These are phyloP conservation scores for Sus cebifrons DNA, from an alignment of 2,797 vertebrate species.

Conservation along the genomic window DNA sequence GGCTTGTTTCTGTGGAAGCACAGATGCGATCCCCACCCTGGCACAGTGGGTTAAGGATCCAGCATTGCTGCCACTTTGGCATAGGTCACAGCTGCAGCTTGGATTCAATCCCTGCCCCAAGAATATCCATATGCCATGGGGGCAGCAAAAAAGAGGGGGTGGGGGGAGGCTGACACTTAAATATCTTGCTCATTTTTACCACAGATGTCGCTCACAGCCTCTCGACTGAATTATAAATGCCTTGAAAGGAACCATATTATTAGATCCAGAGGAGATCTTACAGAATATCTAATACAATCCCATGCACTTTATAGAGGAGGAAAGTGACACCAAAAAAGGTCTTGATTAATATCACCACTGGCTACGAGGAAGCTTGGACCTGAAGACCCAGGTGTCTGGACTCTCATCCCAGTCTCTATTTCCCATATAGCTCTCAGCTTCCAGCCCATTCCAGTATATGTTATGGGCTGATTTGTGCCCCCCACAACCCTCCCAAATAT, in stretches of 20 bases:
- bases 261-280: neutral
- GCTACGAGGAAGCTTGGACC: neutral
- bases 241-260: neutral
- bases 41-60: too few relatives aligned
- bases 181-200: neutral
- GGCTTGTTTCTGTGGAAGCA: too few relatives aligned
- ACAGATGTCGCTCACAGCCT: neutral
- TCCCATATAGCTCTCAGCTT: neutral
- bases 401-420: neutral
- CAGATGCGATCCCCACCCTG: too few relatives aligned
- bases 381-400: neutral
- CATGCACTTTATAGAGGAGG: neutral
- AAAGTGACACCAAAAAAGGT: neutral
- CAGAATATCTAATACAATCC: neutral
- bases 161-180: neutral
- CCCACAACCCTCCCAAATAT: neutral
- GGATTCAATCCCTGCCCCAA: too few relatives aligned
- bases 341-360: neutral
- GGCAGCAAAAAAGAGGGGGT: too few relatives aligned
- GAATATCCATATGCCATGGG: too few relatives aligned
- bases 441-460: neutral
- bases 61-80: too few relatives aligned
- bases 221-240: neutral
- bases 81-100: too few relatives aligned
- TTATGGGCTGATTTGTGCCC: neutral